phyloP scores from a whole-genome alignment of 2,113 vertebrate genomes.

The Antennarius striatus region DNA sequence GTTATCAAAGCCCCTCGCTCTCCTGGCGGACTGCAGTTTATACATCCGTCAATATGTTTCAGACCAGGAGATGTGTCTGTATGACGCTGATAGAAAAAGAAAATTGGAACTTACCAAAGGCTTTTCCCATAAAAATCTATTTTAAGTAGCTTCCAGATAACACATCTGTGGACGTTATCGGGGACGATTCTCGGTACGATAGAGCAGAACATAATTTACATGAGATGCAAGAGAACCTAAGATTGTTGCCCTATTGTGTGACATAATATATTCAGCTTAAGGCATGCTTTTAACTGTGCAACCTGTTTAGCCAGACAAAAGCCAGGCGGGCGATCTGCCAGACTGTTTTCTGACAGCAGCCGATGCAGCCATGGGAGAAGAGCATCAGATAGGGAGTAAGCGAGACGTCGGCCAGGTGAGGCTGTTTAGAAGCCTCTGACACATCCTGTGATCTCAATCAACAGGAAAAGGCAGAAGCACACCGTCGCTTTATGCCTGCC shows the following conservation, averaged over 20 bases:
- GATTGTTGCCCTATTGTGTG: constrained; percentile 30
- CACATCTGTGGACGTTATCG: constrained; percentile 51
- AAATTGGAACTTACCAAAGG: constrained; percentile 65
- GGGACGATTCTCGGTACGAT: constrained; percentile 27
- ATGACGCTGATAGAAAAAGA: constrained; percentile 72
- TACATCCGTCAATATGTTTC: constrained; percentile 50
- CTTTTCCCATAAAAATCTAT: constrained; percentile 35
- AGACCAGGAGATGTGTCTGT: constrained; percentile 43
- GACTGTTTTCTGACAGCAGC: constrained; percentile 31
- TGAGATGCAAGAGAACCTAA: constrained; percentile 26
- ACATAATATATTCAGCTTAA: constrained; percentile 43
- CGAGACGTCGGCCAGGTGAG: constrained; percentile 55
- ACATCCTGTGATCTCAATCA: constrained; percentile 70
- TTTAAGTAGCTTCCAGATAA: constrained; percentile 53
- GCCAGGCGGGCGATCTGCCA: constrained; percentile 34
- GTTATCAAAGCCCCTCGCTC: constrained; percentile 60
- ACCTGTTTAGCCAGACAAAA: constrained; percentile 62
- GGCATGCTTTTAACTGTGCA: constrained; percentile 40
- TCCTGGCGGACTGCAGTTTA: constrained; percentile 36
- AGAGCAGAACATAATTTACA: constrained; percentile 39
- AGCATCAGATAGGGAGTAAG: constrained; percentile 55
- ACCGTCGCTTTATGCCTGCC: constrained; percentile 1
- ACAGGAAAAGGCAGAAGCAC: constrained; percentile 45
- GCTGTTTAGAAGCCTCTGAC: constrained; percentile 54
- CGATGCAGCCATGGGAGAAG: constrained; percentile 47